phyloP scores from a whole-genome alignment of 53 echinoderm and acorn worm species.

The Echinarachnius parma region DNA sequence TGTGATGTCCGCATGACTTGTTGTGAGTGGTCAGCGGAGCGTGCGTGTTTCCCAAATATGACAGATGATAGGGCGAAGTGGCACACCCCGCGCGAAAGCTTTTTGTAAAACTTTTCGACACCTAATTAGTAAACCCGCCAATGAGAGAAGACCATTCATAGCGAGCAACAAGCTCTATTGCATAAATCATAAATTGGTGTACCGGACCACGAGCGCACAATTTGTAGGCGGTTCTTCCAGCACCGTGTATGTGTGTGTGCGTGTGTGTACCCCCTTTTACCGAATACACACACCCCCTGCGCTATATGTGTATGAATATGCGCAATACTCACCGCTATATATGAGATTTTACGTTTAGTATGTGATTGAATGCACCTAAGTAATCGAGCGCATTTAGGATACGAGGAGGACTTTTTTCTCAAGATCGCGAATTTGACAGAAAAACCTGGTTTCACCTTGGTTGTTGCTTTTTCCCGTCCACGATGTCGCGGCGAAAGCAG shows the following conservation, averaged over 20 bases:
- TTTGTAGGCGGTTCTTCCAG: slow-evolving; percentile 73
- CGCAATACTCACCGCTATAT: slow-evolving; percentile 60
- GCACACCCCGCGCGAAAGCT: slow-evolving; percentile 35
- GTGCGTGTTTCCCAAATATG: slow-evolving; percentile 35
- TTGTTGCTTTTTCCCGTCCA: slow-evolving; percentile 51
- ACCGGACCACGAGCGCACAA: slow-evolving; percentile 92
- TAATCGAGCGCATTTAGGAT: slow-evolving; percentile 50
- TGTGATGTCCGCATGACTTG: slow-evolving; percentile 18
- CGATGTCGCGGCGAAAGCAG: slow-evolving; percentile 94
- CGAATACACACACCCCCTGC: slow-evolving; percentile 55
- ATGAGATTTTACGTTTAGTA: slow-evolving; percentile 65
- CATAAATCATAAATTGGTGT: slow-evolving; percentile 93
- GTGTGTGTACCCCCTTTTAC: slow-evolving; percentile 49
- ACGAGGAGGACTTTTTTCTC: too few species aligned
- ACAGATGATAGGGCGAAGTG: slow-evolving; percentile 28
- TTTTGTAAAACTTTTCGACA: slow-evolving; percentile 77
- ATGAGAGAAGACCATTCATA: slow-evolving; percentile 62
- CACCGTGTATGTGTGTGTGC: slow-evolving; percentile 51
- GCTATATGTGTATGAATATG: slow-evolving; percentile 67
- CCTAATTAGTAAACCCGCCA: slow-evolving; percentile 74
- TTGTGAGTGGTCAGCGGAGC: slow-evolving; percentile 33
- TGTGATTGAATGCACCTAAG: slow-evolving; percentile 55
- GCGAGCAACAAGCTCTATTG: slow-evolving; percentile 78
- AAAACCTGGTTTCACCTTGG: slow-evolving; percentile 51
- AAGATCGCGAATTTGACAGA: slow-evolving; percentile 45